Evolutionary conservation across 2,113 vertebrate genomes (phyloP), one percentile per base, ranked within the genome.

Genomic region (Chionomys nivalis): DNA sequence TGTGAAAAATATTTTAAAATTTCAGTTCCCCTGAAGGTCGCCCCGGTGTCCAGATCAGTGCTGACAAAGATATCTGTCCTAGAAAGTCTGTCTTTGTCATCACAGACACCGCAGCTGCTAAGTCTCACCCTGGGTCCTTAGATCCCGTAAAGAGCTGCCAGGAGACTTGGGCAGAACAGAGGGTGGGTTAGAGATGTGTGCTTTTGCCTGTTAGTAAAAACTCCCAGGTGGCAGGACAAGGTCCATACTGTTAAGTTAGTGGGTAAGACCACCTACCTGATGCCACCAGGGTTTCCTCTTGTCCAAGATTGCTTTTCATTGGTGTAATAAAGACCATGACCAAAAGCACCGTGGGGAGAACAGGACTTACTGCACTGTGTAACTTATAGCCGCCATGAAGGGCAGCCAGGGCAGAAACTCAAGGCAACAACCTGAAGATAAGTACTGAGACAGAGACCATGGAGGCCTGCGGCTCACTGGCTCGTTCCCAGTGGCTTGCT

Each of bases 211-310:
- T 92, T 5, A 72, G 63, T 49, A n/a, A 58, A 23, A 68, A 52
- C 39, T 86, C 12, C 58, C 39, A 79, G 72, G 61, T 47, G 6
- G 44, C 14, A 70, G 44, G 85, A 36, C 47, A 85, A 73, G 81
- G n/a, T 68, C 44, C 79, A 3, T 36, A 14, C 16, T 26, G 28
- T 65, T 63, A 13, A 36, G 9, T 5, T 73, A 72, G 23, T 85
- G 12, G 42, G 0, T 28, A 66, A 28, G 9, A 9, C 70, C 11
- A 0, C 52, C 52, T 68, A 14, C 11, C 0, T 1, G 2, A 17
- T 70, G 49, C 73, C 7, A 7, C 8, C 1, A 76, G 86, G 81
- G 24, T 78, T 33, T 86, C 33, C 66, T 68, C 7, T 44, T 85
- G 24, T 63, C 24, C 81, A 24, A 10, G 7, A 63, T 17, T 42